Evolutionary conservation across 2,113 vertebrate species (phyloP), one percentile per base, ranked within the genome.

Genomic region (Colius striatus): DNA sequence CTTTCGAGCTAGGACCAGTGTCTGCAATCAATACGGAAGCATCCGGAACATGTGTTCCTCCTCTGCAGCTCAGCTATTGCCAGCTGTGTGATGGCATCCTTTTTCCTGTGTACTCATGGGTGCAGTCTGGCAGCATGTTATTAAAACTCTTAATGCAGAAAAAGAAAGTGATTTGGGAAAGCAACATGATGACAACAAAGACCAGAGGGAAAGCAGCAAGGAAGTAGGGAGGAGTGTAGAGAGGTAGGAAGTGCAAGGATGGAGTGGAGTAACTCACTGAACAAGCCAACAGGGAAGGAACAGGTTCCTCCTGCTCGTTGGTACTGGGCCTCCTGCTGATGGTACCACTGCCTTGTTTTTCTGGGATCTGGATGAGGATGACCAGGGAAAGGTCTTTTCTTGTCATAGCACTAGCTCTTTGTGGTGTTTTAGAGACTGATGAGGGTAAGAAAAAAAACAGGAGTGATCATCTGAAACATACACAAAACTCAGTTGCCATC

Each of bases 31-130:
- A 50, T 58, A 57, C 13, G 36, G 60, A 32, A 83, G 27, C 1
- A 0, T 22, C 9, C 0, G 1, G 20, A 68, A 18, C 13, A 11
- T 0, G 1, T 36, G 30, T 58, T 91, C 29, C 29, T 12, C 8
- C 50, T 43, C 43, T 47, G 26, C 25, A 38, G 55, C 32, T 84
- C n/a, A 25, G 15, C 12, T 78, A 48, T 53, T 61, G 25, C 43
- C 23, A 58, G 25, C 29, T 82, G 41, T 11, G 13, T 45, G 34
- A 12, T 45, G 41, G 27, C 26, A 71, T 55, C 70, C 23, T 34
- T 50, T 21, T 76, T 85, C 77, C 71, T 41, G 38, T 41, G 38
- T 41, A 41, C 38, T 41, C 3, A 2, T 32, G 63, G 36, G 20
- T 41, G 41, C 18, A n/a, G 38, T 34, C n/a, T 48, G 78, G 55